Percentiles rank a stretch among this genome's conserved stretches.
Conservation (phyloP, 2,888 invertebrate species). For the Lymantria dispar region DNA sequence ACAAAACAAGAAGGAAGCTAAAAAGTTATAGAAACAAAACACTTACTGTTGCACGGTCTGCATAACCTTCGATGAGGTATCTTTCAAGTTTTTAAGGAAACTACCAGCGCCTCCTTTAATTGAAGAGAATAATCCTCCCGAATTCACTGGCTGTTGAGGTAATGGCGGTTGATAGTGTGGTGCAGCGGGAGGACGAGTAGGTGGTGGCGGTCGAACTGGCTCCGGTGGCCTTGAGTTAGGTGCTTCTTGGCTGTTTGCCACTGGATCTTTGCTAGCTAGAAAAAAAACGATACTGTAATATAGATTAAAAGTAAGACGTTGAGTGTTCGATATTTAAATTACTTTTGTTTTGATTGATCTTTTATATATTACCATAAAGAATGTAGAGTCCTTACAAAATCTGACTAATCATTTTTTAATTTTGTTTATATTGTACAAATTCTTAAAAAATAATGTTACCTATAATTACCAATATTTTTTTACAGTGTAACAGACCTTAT, state of each 20-base stretch:
- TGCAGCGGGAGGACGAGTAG: conserved; percentile 52
- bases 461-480: too few relatives aligned
- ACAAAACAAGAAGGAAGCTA: neutral
- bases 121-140: conserved; percentile 90
- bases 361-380: too few relatives aligned
- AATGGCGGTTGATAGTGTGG: conserved; percentile 55
- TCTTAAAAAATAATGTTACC: too few relatives aligned
- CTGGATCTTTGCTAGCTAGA: conserved; percentile 60
- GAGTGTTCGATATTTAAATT: neutral
- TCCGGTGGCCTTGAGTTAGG: conserved; percentile 60
- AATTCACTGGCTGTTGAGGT: conserved; percentile 50
- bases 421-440: too few relatives aligned
- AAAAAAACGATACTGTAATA: conserved; percentile 17
- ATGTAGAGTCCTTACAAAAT: too few relatives aligned
- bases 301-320: neutral
- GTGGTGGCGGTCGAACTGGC: conserved; percentile 59
- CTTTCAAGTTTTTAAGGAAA: conserved; percentile 96
- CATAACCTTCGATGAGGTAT: conserved; percentile 98
- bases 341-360: too few relatives aligned
- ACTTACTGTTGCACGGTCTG: conserved; percentile 96
- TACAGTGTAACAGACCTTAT: too few relatives aligned
- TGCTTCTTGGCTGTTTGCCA: conserved; percentile 48
- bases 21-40: too few relatives aligned
- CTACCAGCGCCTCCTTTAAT: conserved; percentile 96
- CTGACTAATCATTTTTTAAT: too few relatives aligned